phyloP scores from a whole-genome alignment of 2,888 invertebrate species.

The Tiliacea citrago region DNA sequence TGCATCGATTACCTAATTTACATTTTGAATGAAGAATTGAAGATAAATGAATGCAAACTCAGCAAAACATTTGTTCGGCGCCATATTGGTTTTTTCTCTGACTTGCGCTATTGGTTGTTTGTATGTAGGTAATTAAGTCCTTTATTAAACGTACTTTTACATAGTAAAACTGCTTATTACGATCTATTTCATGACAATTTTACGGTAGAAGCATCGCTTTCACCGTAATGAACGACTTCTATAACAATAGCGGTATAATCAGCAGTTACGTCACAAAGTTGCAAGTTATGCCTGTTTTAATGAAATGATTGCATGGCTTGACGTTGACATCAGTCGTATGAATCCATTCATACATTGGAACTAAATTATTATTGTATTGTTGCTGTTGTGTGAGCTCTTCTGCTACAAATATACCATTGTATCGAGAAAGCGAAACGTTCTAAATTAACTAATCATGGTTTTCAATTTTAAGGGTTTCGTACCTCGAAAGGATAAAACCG shows the following conservation, averaged over 20 bases:
- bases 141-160: not conserved
- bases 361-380: not conserved
- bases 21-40: not conserved
- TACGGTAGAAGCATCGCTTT: conserved; percentile 46
- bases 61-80: not conserved
- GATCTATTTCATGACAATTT: conserved; percentile 32
- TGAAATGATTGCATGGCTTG: conserved; percentile 23
- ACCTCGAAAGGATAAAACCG: too few relatives aligned
- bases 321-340: conserved; percentile 22
- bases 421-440: too few relatives aligned
- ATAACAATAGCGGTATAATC: conserved; percentile 55
- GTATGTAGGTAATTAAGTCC: too few relatives aligned
- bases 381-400: not conserved
- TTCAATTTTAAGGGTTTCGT: too few relatives aligned
- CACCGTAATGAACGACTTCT: conserved; percentile 45
- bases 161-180: conserved; percentile 15
- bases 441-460: not conserved
- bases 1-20: not conserved
- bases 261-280: conserved; percentile 45
- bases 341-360: not conserved
- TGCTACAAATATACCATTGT: conserved; percentile 2
- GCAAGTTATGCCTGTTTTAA: conserved; percentile 26
- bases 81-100: conserved; percentile 9
- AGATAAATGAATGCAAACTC: not conserved
- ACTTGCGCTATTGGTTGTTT: not conserved